These are phyloP conservation scores for Phodopus roborovskii DNA, from an alignment of 2,113 vertebrate genomes.

Conservation along the genomic window DNA sequence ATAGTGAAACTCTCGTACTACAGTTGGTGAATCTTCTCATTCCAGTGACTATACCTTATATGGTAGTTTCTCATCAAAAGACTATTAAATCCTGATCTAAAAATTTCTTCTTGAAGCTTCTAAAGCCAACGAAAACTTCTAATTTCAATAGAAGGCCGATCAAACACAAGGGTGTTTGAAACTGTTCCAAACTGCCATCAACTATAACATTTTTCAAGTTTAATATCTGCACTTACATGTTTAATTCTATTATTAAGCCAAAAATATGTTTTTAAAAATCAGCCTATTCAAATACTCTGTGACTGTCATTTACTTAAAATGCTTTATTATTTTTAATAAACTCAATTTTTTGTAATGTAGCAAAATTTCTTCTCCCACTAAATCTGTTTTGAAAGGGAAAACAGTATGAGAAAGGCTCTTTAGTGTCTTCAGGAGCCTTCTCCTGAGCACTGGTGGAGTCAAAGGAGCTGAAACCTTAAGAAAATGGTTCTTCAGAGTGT, in stretches of 20 bases:
- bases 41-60: neutral
- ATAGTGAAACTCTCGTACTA: neutral
- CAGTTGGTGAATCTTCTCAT: neutral
- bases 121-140: neutral
- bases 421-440: neutral
- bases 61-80: neutral
- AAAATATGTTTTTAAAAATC: neutral
- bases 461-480: neutral
- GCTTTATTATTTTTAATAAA: slow-evolving; percentile 11
- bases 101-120: neutral
- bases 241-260: neutral
- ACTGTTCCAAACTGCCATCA: neutral
- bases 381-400: slow-evolving; percentile 50
- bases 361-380: slow-evolving; percentile 56
- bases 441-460: neutral
- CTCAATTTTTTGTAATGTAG: slow-evolving; percentile 8
- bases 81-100: neutral
- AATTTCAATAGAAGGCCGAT: neutral
- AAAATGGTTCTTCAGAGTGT: neutral
- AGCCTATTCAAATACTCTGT: neutral
- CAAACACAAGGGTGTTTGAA: neutral
- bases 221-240: neutral
- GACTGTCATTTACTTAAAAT: neutral
- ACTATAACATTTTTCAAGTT: neutral
- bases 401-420: neutral